Conservation (phyloP, 2,888 invertebrate genomes). For the Diplolepis rosae region DNA sequence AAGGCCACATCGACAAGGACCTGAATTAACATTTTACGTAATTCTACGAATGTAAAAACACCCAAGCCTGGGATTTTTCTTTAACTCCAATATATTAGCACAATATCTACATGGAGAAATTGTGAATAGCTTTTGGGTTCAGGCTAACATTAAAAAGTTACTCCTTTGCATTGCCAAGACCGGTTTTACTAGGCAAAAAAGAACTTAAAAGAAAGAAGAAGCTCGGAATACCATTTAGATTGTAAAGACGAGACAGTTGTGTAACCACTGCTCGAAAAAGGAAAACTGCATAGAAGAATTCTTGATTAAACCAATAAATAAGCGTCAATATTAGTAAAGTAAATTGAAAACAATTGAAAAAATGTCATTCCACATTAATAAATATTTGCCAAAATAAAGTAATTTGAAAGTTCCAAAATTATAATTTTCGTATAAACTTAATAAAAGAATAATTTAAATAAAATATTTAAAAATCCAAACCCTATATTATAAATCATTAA, state of each 20-base stretch:
- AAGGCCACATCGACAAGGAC: background rate
- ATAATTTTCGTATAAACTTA: too few relatives aligned
- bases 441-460: too few relatives aligned
- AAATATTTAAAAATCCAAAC: too few relatives aligned
- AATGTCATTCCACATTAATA: too few relatives aligned
- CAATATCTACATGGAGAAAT: background rate
- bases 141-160: background rate
- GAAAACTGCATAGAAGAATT: background rate
- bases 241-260: slow-evolving; percentile 12
- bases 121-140: background rate
- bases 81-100: background rate
- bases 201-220: slow-evolving; percentile 18
- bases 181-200: slow-evolving; percentile 9
- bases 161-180: slow-evolving; percentile 14
- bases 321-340: background rate
- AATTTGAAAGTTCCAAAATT: too few relatives aligned
- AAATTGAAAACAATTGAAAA: too few relatives aligned
- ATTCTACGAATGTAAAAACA: background rate
- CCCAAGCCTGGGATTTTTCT: background rate
- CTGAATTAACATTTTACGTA: background rate
- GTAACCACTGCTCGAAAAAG: slow-evolving; percentile 13
- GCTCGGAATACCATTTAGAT: background rate
- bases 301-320: background rate
- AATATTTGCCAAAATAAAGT: too few relatives aligned
- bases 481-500: too few relatives aligned